Percentiles rank a stretch among this genome's conserved stretches.
Evolutionary conservation across 2,797 vertebrate species (phyloP).

Genomic region (Lateolabrax maculatus): DNA sequence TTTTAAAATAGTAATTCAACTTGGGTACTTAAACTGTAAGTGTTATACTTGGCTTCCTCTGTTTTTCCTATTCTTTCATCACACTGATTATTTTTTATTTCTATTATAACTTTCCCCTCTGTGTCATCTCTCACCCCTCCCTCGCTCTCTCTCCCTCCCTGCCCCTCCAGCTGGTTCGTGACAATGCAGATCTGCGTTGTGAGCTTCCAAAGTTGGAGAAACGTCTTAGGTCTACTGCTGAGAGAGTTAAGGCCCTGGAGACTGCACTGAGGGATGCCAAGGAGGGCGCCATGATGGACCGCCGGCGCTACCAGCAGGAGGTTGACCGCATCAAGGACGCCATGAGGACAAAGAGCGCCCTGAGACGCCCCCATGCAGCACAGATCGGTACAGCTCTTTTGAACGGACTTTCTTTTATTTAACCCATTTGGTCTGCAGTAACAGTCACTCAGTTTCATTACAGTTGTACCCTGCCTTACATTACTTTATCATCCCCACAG

Average conservation of each 20-base stretch:
- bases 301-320: conserved; percentile 97
- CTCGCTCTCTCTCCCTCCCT: background rate
- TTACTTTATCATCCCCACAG: conserved; percentile 73
- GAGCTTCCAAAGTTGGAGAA: conserved; percentile 99
- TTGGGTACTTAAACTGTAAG: background rate
- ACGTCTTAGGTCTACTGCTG: conserved; percentile 96
- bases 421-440: background rate
- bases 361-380: conserved; percentile 91
- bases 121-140: background rate
- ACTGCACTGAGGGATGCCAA: conserved; percentile 97
- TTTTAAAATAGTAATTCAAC: background rate
- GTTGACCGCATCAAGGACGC: conserved; percentile 98
- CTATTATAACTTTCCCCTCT: background rate
- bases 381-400: conserved; percentile 89
- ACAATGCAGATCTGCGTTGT: conserved; percentile 99
- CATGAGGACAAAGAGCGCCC: conserved; percentile 91
- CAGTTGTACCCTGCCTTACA: background rate
- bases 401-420: background rate
- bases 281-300: conserved; percentile 96
- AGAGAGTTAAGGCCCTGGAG: conserved; percentile 98
- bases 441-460: background rate
- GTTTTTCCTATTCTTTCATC: background rate
- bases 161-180: conserved; percentile 91
- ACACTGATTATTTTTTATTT: background rate
- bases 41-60: background rate